A percentile compares a stretch with the other conserved stretches of the same genome.
Conservation (phyloP, 2,797 vertebrate species). For the Champsocephalus esox region DNA sequence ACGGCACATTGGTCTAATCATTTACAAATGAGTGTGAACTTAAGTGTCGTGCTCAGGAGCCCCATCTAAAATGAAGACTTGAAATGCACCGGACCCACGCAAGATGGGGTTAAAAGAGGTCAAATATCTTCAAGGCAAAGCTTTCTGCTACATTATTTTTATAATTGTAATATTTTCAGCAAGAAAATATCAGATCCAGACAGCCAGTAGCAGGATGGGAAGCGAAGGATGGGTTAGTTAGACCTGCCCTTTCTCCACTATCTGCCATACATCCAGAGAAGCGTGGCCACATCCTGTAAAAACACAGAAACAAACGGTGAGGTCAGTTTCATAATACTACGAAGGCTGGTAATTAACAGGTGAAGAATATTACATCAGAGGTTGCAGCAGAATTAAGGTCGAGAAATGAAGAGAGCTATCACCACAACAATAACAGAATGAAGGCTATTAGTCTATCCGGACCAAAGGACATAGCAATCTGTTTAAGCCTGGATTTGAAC, state of each 20-base stretch:
- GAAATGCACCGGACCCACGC: slow-evolving; percentile 3
- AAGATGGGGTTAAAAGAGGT: slow-evolving; percentile 1
- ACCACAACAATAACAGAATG: not conserved
- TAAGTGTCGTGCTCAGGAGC: slow-evolving; percentile 1
- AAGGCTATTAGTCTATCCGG: not conserved
- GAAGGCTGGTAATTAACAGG: not conserved
- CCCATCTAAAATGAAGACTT: slow-evolving; percentile 26
- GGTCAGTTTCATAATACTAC: not conserved
- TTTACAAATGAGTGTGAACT: slow-evolving; percentile 44
- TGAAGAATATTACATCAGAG: not conserved
- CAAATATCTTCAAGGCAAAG: not conserved
- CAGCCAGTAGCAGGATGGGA: not conserved
- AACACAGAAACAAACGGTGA: slow-evolving; percentile 17
- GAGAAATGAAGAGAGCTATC: not conserved
- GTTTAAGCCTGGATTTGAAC: too few species aligned
- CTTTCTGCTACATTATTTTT: slow-evolving; percentile 60
- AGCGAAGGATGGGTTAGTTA: slow-evolving; percentile 4
- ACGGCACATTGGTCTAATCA: slow-evolving; percentile 58
- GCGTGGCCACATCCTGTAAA: slow-evolving; percentile 66
- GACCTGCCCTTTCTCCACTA: slow-evolving; percentile 46
- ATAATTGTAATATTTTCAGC: not conserved
- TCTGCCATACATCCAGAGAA: slow-evolving; percentile 45
- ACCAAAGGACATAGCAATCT: too few species aligned
- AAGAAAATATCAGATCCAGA: not conserved
- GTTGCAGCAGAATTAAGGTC: not conserved